Percentiles rank a stretch among this genome's conserved stretches.
These are phyloP conservation scores for Mycogona germanica DNA, from an alignment of 2,888 invertebrate species.

Conservation along the genomic window DNA sequence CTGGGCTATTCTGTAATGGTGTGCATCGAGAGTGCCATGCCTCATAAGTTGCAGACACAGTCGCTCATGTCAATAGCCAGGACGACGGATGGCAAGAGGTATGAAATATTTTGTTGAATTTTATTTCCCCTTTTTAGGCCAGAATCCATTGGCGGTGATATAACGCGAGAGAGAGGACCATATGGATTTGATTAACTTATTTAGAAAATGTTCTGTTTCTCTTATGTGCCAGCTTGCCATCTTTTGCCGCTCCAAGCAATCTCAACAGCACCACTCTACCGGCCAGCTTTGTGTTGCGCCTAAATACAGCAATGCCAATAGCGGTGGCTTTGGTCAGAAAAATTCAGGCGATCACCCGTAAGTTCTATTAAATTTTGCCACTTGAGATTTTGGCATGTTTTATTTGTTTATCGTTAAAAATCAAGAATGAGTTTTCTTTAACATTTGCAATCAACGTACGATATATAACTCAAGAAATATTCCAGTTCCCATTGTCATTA, in stretches of 20 bases:
- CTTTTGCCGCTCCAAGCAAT: slow-evolving; percentile 63
- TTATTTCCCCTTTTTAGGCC: too few species aligned
- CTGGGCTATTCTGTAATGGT: slow-evolving; percentile 81
- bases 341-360: slow-evolving; percentile 43
- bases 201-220: neutral
- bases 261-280: slow-evolving; percentile 81
- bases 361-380: neutral
- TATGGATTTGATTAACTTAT: neutral
- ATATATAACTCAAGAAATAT: too few species aligned
- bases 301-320: slow-evolving; percentile 76
- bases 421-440: neutral
- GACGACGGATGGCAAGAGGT: slow-evolving; percentile 62
- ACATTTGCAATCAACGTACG: neutral
- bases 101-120: neutral
- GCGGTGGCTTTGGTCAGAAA: slow-evolving; percentile 59
- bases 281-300: slow-evolving; percentile 71
- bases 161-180: too few species aligned
- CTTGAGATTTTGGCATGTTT: too few species aligned
- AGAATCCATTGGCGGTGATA: too few species aligned
- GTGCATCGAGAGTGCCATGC: slow-evolving; percentile 72
- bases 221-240: slow-evolving; percentile 47
- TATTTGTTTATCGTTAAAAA: neutral
- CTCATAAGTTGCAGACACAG: slow-evolving; percentile 61
- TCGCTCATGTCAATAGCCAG: slow-evolving; percentile 39
- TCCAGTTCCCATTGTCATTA: too few species aligned